Evolutionary conservation across 2,888 invertebrate species (phyloP).

Genomic region (Orthonevra nobilis): DNA sequence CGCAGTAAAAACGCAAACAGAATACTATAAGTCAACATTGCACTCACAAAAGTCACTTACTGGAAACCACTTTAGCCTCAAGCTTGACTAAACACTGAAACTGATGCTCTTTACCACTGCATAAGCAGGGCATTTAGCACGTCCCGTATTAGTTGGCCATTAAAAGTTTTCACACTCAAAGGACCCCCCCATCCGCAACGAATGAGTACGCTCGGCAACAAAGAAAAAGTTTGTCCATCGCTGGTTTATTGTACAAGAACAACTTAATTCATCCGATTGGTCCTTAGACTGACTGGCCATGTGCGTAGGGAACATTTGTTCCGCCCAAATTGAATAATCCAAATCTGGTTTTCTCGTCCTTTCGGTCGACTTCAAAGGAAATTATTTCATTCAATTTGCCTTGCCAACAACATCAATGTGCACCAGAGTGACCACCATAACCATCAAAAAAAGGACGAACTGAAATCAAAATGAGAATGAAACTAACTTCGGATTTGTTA

Average conservation of each 20-base stretch:
- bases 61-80: too few species aligned
- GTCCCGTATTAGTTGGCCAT: background rate
- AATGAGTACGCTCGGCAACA: too few species aligned
- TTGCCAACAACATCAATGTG: constrained; percentile 6
- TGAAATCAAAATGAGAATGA: background rate
- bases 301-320: constrained; percentile 12
- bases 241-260: background rate
- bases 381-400: constrained; percentile 13
- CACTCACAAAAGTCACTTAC: too few species aligned
- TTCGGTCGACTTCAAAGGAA: constrained; percentile 4
- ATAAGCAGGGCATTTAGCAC: background rate
- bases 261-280: constrained; percentile 1
- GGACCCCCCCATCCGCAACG: background rate
- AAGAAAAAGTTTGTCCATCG: background rate
- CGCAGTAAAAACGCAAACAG: too few species aligned
- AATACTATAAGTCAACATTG: too few species aligned
- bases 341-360: background rate
- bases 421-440: background rate
- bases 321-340: constrained; percentile 19
- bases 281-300: background rate
- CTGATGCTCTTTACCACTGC: background rate
- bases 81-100: too few species aligned
- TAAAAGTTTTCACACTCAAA: background rate
- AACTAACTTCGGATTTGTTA: background rate
- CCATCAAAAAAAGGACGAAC: too few species aligned